Conservation (phyloP, 2,797 vertebrate genomes). For the Morelia viridis region DNA sequence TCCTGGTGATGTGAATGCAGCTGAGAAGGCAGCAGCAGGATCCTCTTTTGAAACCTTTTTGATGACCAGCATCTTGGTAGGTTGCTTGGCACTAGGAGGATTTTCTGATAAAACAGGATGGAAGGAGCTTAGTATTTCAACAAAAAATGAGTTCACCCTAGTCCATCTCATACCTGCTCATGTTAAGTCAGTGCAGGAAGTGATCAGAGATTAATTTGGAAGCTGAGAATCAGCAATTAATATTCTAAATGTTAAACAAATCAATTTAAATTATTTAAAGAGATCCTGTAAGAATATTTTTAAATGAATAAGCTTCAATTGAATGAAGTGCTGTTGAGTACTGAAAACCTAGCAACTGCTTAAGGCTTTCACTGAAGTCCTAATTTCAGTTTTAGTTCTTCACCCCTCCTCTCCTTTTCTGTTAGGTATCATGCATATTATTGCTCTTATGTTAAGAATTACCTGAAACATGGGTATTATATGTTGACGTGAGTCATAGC, state of each 20-base stretch:
- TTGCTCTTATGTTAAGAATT: not conserved
- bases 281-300: not conserved
- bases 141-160: not conserved
- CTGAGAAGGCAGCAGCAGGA: slow-evolving; percentile 91
- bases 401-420: not conserved
- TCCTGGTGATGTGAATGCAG: slow-evolving; percentile 90
- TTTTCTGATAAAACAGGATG: slow-evolving; percentile 83
- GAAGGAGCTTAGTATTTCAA: slow-evolving; percentile 23
- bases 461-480: not conserved
- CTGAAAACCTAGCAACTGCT: not conserved
- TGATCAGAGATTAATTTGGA: not conserved
- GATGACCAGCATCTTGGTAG: slow-evolving; percentile 99
- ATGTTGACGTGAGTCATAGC: not conserved
- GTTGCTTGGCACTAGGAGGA: slow-evolving; percentile 97
- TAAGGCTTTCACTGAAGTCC: not conserved
- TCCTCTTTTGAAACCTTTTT: slow-evolving; percentile 99
- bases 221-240: not conserved
- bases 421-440: not conserved
- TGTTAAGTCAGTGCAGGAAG: not conserved
- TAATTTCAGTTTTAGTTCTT: not conserved
- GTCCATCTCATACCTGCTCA: not conserved
- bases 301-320: not conserved
- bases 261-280: not conserved
- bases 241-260: not conserved
- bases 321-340: not conserved